Conservation (phyloP, 2,113 vertebrate genomes). For the Tachysurus vachellii region DNA sequence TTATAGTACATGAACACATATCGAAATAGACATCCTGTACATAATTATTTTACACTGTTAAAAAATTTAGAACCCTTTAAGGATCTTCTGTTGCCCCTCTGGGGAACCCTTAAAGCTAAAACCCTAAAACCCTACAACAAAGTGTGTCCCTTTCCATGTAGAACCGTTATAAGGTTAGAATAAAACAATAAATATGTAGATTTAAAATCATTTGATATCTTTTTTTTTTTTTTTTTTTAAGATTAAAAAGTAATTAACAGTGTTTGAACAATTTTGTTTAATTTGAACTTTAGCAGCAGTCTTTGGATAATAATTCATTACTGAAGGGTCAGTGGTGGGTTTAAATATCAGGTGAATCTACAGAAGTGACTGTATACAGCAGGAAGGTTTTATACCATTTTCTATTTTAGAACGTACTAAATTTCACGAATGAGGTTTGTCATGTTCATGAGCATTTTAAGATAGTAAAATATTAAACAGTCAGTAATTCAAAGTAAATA, state of each 20-base stretch:
- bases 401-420: not conserved
- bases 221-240: not conserved
- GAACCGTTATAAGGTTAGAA: not conserved
- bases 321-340: not conserved
- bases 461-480: not conserved
- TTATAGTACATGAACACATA: conserved; percentile 70
- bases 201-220: not conserved
- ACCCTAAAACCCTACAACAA: not conserved
- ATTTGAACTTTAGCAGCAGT: not conserved
- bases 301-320: no score
- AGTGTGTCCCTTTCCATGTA: not conserved
- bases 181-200: not conserved
- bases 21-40: conserved; percentile 74
- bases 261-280: not conserved
- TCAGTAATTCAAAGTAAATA: not conserved
- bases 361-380: not conserved
- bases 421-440: not conserved
- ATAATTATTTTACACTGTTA: conserved; percentile 45
- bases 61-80: not conserved
- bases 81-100: not conserved
- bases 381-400: not conserved
- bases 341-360: not conserved
- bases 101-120: conserved; percentile 1
- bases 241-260: not conserved
- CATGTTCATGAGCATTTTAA: not conserved